A percentile compares a stretch with the other conserved stretches of the same genome.
These are phyloP conservation scores for Acrobasis repandana DNA, from an alignment of 2,888 invertebrate genomes.

Conservation along the genomic window DNA sequence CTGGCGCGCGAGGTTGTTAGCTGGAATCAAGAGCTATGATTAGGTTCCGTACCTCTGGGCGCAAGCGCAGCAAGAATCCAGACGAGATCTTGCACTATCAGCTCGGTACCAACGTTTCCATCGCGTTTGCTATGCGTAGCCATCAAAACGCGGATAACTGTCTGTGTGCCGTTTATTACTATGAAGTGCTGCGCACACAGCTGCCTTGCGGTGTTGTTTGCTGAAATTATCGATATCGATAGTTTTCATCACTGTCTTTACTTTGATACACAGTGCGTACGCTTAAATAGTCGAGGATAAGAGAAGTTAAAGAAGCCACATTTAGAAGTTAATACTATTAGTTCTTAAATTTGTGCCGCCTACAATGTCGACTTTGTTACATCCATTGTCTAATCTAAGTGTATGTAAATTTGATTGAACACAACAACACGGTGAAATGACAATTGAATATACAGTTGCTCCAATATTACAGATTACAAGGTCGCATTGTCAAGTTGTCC, in stretches of 20 bases:
- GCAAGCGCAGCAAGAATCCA: slow-evolving; percentile 84
- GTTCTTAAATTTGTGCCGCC: slow-evolving; percentile 29
- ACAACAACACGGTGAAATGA: slow-evolving; percentile 44
- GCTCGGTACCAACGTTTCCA: slow-evolving; percentile 74
- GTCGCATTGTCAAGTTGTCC: slow-evolving; percentile 55
- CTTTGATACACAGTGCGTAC: neutral
- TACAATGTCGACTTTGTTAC: slow-evolving; percentile 29
- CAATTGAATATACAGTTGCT: slow-evolving; percentile 55
- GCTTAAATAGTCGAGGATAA: slow-evolving; percentile 33
- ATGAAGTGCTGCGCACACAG: slow-evolving; percentile 80
- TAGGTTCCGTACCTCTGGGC: slow-evolving; percentile 71
- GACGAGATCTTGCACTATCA: slow-evolving; percentile 82
- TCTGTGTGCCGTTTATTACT: slow-evolving; percentile 80
- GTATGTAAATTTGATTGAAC: slow-evolving; percentile 50
- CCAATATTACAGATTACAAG: slow-evolving; percentile 52
- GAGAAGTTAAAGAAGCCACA: slow-evolving; percentile 32
- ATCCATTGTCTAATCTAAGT: slow-evolving; percentile 30
- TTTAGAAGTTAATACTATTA: slow-evolving; percentile 33
- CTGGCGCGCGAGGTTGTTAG: slow-evolving; percentile 68
- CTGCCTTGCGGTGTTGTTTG: slow-evolving; percentile 75
- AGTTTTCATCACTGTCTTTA: slow-evolving; percentile 32
- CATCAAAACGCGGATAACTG: slow-evolving; percentile 80
- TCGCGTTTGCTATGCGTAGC: slow-evolving; percentile 79
- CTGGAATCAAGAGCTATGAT: slow-evolving; percentile 58
- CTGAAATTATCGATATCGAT: slow-evolving; percentile 66